A percentile compares a stretch with the other conserved stretches of the same genome.
Evolutionary conservation across 2,888 invertebrate genomes (phyloP).

Genomic region (Magallana nippona): DNA sequence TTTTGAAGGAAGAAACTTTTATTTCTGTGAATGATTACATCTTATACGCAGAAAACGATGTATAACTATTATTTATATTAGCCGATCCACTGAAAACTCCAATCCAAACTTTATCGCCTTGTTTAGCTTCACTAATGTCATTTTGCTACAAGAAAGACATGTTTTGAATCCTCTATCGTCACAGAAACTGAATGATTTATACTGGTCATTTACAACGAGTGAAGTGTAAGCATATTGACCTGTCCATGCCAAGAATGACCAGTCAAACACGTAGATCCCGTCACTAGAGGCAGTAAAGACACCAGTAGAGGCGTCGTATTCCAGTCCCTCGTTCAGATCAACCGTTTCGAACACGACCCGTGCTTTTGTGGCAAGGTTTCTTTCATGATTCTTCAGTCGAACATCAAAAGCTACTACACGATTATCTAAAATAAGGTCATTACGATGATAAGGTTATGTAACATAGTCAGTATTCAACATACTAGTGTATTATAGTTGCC

Average conservation of each 20-base stretch:
- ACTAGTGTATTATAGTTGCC: background rate
- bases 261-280: slow-evolving; percentile 1
- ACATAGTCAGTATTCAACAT: background rate
- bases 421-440: background rate
- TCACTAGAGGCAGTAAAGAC: background rate
- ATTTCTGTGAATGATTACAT: background rate
- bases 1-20: background rate
- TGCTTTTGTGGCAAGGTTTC: background rate
- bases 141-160: slow-evolving; percentile 6
- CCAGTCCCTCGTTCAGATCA: slow-evolving; percentile 4
- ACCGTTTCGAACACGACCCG: background rate
- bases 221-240: background rate
- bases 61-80: background rate
- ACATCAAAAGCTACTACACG: background rate
- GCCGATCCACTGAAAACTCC: background rate
- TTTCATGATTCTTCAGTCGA: background rate
- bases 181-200: background rate
- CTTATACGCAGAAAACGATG: background rate
- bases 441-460: no score
- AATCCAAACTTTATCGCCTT: background rate
- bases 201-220: background rate
- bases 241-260: background rate
- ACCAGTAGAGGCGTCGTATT: background rate
- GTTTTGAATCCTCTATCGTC: background rate
- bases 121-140: background rate